These are phyloP conservation scores for Leptoclinus maculatus DNA, from an alignment of 2,797 vertebrate species.

Conservation along the genomic window DNA sequence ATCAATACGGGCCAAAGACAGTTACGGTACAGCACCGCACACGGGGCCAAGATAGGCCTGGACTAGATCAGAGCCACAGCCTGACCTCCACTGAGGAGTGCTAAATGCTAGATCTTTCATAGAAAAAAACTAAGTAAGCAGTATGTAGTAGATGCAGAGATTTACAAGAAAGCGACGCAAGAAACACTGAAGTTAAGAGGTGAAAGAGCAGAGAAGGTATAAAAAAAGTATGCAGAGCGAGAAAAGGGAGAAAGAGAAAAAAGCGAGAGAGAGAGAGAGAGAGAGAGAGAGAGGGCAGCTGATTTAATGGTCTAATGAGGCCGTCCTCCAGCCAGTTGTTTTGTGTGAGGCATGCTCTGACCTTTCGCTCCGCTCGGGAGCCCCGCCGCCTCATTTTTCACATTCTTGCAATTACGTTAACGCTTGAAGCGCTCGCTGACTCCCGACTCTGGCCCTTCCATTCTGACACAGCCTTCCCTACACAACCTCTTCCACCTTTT, in stretches of 20 bases:
- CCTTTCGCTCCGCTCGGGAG: constrained; percentile 95
- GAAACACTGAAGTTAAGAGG: constrained; percentile 71
- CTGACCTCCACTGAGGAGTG: constrained; percentile 42
- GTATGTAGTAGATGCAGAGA: constrained; percentile 62
- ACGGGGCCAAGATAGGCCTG: constrained; percentile 65
- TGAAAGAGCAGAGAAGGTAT: constrained; percentile 53
- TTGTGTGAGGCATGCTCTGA: constrained; percentile 95
- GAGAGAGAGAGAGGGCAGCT: constrained; percentile 75
- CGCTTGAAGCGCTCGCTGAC: constrained; percentile 96
- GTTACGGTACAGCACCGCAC: constrained; percentile 74
- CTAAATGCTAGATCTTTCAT: constrained; percentile 44
- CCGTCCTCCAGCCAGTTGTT: constrained; percentile 97
- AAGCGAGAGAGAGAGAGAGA: constrained; percentile 37
- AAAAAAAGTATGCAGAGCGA: constrained; percentile 61
- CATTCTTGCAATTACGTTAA: constrained; percentile 99
- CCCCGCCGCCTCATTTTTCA: constrained; percentile 98
- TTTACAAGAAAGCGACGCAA: constrained; percentile 43
- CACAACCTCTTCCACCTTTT: constrained; percentile 74
- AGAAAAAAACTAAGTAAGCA: constrained; percentile 72
- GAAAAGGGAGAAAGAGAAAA: constrained; percentile 35
- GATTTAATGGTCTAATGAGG: constrained; percentile 96
- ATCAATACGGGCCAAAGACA: constrained; percentile 85
- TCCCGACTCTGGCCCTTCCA: constrained; percentile 90
- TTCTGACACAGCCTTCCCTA: constrained; percentile 91
- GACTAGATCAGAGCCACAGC: constrained; percentile 54